A percentile compares a stretch with the other conserved stretches of the same genome.
Conservation (phyloP, 2,113 vertebrate species). For the Apeltes quadracus region DNA sequence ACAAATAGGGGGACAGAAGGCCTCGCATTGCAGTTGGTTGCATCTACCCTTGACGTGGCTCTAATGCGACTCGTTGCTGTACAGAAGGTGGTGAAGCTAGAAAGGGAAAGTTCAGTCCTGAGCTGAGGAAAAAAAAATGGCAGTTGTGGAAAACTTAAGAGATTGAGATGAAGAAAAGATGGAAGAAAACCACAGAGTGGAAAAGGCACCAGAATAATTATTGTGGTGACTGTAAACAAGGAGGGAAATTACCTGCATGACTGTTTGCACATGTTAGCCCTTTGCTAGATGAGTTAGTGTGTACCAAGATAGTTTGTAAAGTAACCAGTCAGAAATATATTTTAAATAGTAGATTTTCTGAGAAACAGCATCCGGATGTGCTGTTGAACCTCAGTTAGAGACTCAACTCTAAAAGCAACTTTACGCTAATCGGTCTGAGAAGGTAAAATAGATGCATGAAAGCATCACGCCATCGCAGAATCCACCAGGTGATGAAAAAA, state of each 20-base stretch:
- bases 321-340: background rate
- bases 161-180: background rate
- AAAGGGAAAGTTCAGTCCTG: background rate
- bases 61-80: background rate
- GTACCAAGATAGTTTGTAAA: background rate
- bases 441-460: background rate
- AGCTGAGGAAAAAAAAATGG: background rate
- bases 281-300: background rate
- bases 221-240: background rate
- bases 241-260: constrained; percentile 32
- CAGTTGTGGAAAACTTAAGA: background rate
- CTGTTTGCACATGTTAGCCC: constrained; percentile 10
- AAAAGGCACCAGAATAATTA: constrained; percentile 25
- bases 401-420: background rate
- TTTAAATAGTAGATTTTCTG: background rate
- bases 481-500: background rate
- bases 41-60: background rate
- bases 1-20: background rate
- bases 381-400: background rate
- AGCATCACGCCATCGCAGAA: background rate
- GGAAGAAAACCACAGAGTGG: constrained; percentile 6
- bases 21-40: background rate
- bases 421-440: background rate
- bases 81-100: background rate
- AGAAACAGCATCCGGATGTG: background rate